Conservation (phyloP, 53 echinoderm and acorn worm species). For the Mesocentrotus franciscanus region DNA sequence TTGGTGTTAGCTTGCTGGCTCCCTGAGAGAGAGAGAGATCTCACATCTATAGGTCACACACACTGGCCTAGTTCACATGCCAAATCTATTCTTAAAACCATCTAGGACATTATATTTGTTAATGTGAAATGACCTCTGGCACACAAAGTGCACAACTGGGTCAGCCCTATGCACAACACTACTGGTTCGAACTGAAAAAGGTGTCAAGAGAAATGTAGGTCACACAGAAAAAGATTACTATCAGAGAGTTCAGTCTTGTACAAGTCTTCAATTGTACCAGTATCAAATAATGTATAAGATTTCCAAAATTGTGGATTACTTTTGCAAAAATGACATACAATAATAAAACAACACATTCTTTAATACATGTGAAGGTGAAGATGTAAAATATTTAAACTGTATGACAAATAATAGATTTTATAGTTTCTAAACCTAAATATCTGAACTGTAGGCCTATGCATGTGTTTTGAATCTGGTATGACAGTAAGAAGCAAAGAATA, state of each 20-base stretch:
- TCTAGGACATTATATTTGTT: neutral
- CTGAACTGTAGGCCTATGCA: neutral
- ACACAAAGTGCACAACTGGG: neutral
- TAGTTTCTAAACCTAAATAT: neutral
- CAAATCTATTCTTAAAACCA: neutral
- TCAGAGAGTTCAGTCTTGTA: neutral
- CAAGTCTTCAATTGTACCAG: neutral
- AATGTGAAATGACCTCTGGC: neutral
- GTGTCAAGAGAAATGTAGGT: neutral
- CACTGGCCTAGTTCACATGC: neutral
- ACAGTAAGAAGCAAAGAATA: neutral
- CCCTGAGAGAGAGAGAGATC: neutral
- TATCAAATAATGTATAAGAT: no score
- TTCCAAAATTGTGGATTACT: no score
- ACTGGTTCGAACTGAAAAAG: neutral
- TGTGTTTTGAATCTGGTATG: neutral
- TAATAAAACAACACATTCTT: no score
- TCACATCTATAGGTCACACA: constrained; percentile 19
- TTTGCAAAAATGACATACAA: no score
- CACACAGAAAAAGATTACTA: neutral
- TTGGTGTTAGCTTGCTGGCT: constrained; percentile 31
- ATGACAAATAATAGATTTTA: neutral
- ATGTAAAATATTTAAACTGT: neutral
- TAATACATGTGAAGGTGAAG: neutral
- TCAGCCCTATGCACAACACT: neutral